Base-by-base conservation (phyloP, 2,113 vertebrate genomes). In the Otocyon megalotis region DNA sequence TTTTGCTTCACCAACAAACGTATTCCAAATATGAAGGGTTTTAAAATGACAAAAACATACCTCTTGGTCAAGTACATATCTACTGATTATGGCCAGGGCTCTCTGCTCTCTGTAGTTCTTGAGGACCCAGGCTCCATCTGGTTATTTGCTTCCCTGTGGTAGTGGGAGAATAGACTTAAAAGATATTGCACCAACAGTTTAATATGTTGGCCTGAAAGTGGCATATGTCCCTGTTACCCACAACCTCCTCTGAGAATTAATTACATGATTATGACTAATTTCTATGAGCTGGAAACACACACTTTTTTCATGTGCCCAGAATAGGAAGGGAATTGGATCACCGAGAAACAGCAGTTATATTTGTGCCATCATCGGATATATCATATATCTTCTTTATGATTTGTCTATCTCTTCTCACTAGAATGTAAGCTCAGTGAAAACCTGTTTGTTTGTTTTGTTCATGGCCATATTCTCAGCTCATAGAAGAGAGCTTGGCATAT, bases 371-470 rank as follows among this genome's bases (percentile, higher is more conserved):
- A 35, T 60, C 58, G 63, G 32, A 85, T 5, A 60, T 30, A 69
- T 4, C 9, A 15, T 16, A 67, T 60, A 50, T 17, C 77, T 92
- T 28, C 48, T 9, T 94, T 90, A 63, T 62, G 56, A 43, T 92
- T 84, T 74, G 16, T 85, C 56, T 84, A 16, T 87, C 26, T 88
- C 35, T 77, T 92, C 9, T 96, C 28, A 62, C 15, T 81, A 43
- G 50, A 63, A 53, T 43, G 15, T 58, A 65, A 94, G 19, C 0
- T 58, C 50, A 90, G 63, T 5, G 54, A 94, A 79, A 94, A 30
- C 26, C 54, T 32, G 92, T 94, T 95, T 91, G 20, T 87, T 72
- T 88, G 48, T 81, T 96, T 71, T 58, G 10, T 90, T 87, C 30
- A 50, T 22, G 22, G 12, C 8, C 65, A 6, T 62, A 32, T 84